Evolutionary conservation across 2,888 invertebrate genomes (phyloP).

Genomic region (Sarcophaga rosellei): DNA sequence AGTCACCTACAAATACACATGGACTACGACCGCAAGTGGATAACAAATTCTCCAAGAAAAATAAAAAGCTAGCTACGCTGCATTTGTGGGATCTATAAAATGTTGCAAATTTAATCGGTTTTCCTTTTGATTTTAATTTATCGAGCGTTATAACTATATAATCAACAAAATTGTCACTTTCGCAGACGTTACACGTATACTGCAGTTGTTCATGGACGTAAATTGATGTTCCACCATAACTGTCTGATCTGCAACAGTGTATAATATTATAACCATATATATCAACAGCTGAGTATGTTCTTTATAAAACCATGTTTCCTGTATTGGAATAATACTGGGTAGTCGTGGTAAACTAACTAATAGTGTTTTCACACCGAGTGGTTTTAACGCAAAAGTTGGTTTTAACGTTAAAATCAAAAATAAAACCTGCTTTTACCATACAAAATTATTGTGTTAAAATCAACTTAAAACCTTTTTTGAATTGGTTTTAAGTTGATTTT

Average conservation of each 20-base stretch:
- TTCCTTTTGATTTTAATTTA: slow-evolving; percentile 5
- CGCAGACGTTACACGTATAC: background rate
- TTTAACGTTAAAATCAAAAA: too few species aligned
- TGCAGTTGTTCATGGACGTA: background rate
- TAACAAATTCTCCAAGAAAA: background rate
- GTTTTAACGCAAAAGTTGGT: too few species aligned
- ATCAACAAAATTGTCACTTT: background rate
- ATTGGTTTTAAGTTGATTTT: too few species aligned
- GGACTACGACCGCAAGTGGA: background rate
- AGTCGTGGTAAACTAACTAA: background rate
- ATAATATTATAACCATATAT: background rate
- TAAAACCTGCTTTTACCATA: too few species aligned
- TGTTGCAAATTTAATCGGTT: background rate
- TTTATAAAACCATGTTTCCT: background rate
- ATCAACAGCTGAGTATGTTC: background rate
- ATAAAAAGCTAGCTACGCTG: background rate
- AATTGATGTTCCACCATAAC: background rate
- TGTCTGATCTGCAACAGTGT: background rate
- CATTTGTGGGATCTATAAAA: slow-evolving; percentile 25
- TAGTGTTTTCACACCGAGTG: too few species aligned
- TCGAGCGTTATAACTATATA: background rate
- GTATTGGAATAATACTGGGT: background rate
- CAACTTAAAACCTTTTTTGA: too few species aligned
- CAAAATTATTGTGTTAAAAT: too few species aligned
- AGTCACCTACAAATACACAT: background rate